Percentiles rank a stretch among this genome's conserved stretches.
Conservation (phyloP, 2,888 invertebrate genomes). For the Pocota personata region DNA sequence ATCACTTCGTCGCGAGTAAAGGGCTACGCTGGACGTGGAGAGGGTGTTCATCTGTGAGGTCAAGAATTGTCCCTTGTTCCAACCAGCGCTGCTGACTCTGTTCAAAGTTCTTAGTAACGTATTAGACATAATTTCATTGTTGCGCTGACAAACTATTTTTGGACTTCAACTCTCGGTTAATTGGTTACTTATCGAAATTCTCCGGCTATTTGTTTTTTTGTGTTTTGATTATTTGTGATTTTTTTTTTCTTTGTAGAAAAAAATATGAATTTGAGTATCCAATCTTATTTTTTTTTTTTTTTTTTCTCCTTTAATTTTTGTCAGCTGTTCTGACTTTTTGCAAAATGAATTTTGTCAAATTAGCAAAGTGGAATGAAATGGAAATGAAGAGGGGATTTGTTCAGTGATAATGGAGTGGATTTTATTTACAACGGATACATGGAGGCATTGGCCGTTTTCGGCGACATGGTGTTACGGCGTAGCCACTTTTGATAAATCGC, state of each 20-base stretch:
- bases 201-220: background rate
- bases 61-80: constrained; percentile 46
- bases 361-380: background rate
- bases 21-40: constrained; percentile 34
- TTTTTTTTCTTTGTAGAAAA: background rate
- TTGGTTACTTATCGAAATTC: background rate
- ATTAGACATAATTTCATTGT: constrained; percentile 70
- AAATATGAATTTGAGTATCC: background rate
- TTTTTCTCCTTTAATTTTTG: background rate
- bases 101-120: constrained; percentile 60
- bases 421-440: too few relatives aligned
- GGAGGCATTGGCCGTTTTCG: too few relatives aligned
- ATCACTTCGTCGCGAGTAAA: constrained; percentile 77
- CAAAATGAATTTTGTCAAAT: constrained; percentile 29
- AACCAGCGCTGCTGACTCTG: constrained; percentile 31
- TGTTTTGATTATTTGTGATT: background rate
- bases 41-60: background rate
- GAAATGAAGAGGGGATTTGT: background rate
- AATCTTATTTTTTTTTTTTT: background rate
- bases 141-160: constrained; percentile 17
- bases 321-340: constrained; percentile 48
- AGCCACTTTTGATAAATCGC: too few relatives aligned
- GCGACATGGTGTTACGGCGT: too few relatives aligned
- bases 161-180: background rate
- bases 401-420: background rate